Evolutionary conservation across 1,140 invertebrate species (phyloP), one percentile per base, ranked within the genome.

Genomic region (Trichogramma pretiosum): DNA sequence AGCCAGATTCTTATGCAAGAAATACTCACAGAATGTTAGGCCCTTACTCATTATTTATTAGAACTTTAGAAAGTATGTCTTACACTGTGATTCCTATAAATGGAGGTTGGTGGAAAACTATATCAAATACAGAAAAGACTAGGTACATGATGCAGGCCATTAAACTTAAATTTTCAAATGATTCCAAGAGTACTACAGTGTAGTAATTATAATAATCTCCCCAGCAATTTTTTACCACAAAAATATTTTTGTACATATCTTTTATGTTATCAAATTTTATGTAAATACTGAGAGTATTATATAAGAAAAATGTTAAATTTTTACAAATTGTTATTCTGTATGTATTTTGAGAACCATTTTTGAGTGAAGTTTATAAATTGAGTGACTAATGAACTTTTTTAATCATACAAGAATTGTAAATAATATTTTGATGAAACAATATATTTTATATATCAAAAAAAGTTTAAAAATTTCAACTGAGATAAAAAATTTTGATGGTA

Each of bases 111-210:
- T 77, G 74, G 75, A 37, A 51, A 5, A 51, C 58, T 9, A 42
- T 78, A 13, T 40, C 56, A 4, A 62, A 73, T 34, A 58, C 73
- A 48, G 70, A 76, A 62, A 74, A 67, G 55, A 64, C 74, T 50
- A 68, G 67, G 0, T 77, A 72, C 46, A 54, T 78, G 19, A 66
- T 75, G 60, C 65, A 72, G 59, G 54, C 57, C 36, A 66, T 73
- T 43, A 66, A 62, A 53, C 48, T 56, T 34, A 67, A 63, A 36
- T 55, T 49, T 37, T 46, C 56, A 19, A 36, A 59, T 26, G 23
- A 28, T 39, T 46, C 19, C 17, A 34, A 36, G 40, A 36, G 28
- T n/a, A 30, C 9, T 13, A 24, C 39, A 35, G 13, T 13, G 24
- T 16, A 28, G n/a, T n/a, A n/a, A n/a, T n/a, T n/a, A n/a, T n/a